Evolutionary conservation across 2,113 vertebrate species (phyloP).

Genomic region (Thryonomys swinderianus): DNA sequence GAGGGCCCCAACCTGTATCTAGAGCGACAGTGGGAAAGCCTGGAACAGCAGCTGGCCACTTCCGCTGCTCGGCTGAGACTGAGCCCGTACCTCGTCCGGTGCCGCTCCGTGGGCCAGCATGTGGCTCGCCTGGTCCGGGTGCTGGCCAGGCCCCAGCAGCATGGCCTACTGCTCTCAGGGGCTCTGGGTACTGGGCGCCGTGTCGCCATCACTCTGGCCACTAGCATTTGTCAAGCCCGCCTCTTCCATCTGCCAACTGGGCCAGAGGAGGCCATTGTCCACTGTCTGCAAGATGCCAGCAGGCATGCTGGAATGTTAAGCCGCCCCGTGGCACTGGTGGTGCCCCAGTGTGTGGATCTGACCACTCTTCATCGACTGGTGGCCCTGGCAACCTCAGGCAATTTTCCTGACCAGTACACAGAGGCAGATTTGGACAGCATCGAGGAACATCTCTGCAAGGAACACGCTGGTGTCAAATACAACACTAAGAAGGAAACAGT

Average conservation of each 20-base stretch:
- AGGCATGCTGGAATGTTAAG: conserved; percentile 81
- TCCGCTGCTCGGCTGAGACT: conserved; percentile 66
- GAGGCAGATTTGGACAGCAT: conserved; percentile 81
- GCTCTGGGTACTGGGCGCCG: conserved; percentile 87
- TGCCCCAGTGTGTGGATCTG: conserved; percentile 81
- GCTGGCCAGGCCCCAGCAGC: conserved; percentile 86
- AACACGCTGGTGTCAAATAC: conserved; percentile 67
- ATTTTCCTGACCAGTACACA: conserved; percentile 84
- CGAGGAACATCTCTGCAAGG: conserved; percentile 76
- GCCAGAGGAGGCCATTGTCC: conserved; percentile 76
- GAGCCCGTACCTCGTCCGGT: conserved; percentile 65
- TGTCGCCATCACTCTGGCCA: conserved; percentile 86
- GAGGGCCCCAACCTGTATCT: conserved; percentile 80
- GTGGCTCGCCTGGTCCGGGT: conserved; percentile 87
- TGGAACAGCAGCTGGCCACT: conserved; percentile 82
- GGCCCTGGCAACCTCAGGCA: conserved; percentile 84
- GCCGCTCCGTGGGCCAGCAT: conserved; percentile 84
- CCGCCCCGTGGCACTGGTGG: conserved; percentile 84
- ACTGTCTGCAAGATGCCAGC: conserved; percentile 84
- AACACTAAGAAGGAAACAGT: conserved; percentile 78
- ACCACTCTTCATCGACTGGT: conserved; percentile 84
- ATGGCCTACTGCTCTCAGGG: conserved; percentile 86
- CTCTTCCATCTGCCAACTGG: conserved; percentile 85
- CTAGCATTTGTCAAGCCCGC: conserved; percentile 79
- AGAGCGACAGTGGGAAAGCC: conserved; percentile 76